phyloP scores from a whole-genome alignment of 2,113 vertebrate species.

The Seriola dumerili region DNA sequence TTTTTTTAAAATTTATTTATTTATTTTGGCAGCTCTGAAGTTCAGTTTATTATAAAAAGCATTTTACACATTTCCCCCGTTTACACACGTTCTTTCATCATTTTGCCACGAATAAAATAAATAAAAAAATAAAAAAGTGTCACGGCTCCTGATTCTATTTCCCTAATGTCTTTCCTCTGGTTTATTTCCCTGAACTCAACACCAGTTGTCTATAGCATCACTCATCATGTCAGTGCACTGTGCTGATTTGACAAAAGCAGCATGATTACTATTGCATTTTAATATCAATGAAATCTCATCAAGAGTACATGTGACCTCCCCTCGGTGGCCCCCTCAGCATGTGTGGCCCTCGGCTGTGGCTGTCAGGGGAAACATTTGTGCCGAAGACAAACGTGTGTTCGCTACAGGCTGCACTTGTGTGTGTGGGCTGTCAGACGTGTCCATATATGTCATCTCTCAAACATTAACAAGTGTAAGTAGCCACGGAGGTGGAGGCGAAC shows the following conservation, averaged over 20 bases:
- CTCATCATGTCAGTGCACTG: conserved; percentile 50
- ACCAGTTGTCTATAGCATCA: conserved; percentile 73
- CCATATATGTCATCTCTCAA: conserved; percentile 70
- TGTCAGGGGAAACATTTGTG: conserved; percentile 79
- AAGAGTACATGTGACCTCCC: conserved; percentile 57
- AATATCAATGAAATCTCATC: conserved; percentile 79
- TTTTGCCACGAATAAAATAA: conserved; percentile 29
- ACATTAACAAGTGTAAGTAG: conserved; percentile 67
- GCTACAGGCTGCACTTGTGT: conserved; percentile 58
- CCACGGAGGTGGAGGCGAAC: conserved; percentile 72
- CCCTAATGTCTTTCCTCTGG: conserved; percentile 11
- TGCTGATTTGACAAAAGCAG: conserved; percentile 72
- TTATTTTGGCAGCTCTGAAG: not conserved
- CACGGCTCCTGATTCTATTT: conserved; percentile 17
- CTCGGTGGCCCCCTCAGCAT: conserved; percentile 72
- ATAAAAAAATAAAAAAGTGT: conserved; percentile 7
- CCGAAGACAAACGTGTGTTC: conserved; percentile 71
- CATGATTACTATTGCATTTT: conserved; percentile 75
- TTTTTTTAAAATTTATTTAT: not conserved
- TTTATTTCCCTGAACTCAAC: conserved; percentile 54
- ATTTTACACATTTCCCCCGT: not conserved
- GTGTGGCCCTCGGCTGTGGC: conserved; percentile 81
- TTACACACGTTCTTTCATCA: conserved; percentile 32
- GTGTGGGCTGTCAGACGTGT: conserved; percentile 67
- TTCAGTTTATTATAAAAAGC: not conserved